Percentiles rank a stretch among this genome's conserved stretches.
These are phyloP conservation scores for Asarcornis scutulata DNA, from an alignment of 2,113 vertebrate genomes.

Conservation along the genomic window DNA sequence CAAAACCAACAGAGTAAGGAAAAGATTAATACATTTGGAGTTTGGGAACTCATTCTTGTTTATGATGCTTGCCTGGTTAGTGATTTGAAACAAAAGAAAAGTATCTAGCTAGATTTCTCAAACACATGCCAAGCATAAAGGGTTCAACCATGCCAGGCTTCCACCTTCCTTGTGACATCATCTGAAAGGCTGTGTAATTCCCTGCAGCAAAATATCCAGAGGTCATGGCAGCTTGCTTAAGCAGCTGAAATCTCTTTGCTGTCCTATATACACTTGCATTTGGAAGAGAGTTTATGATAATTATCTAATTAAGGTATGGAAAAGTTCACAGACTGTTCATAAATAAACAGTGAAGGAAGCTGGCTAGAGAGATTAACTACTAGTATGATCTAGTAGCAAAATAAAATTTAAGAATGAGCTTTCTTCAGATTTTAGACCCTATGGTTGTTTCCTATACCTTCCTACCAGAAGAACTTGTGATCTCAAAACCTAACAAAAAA, in stretches of 20 bases:
- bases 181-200: neutral
- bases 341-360: neutral
- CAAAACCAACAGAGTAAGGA: neutral
- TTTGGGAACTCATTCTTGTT: neutral
- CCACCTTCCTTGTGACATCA: neutral
- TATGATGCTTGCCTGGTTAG: neutral
- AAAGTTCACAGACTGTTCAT: neutral
- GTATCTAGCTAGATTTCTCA: constrained; percentile 6
- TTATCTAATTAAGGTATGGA: neutral
- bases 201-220: constrained; percentile 5
- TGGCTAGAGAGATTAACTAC: neutral
- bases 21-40: neutral
- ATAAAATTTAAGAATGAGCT: neutral
- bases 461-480: neutral
- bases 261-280: neutral
- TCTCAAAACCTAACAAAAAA: neutral
- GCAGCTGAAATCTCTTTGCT: neutral
- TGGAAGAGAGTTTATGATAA: neutral
- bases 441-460: neutral
- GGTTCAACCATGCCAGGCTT: neutral
- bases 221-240: constrained; percentile 15
- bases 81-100: neutral
- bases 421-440: neutral
- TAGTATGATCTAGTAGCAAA: neutral
- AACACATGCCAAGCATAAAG: neutral